A percentile compares a stretch with the other conserved stretches of the same genome.
Evolutionary conservation across 2,888 invertebrate genomes (phyloP).

Genomic region (Euclidia mi): DNA sequence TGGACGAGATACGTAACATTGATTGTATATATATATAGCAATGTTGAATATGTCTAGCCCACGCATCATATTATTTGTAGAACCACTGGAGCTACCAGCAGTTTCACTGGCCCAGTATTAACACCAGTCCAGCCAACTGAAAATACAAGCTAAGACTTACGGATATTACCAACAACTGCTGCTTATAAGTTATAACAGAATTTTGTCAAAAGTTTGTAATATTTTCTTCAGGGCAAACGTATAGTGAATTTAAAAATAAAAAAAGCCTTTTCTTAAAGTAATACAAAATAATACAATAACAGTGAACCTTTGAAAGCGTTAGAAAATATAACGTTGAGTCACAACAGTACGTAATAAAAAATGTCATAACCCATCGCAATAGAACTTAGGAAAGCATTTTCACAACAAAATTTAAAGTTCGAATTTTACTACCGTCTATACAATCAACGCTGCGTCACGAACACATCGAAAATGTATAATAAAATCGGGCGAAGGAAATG

Average conservation of each 20-base stretch:
- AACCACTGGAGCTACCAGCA: too few relatives aligned
- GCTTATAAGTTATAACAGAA: too few relatives aligned
- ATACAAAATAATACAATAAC: constrained; percentile 9
- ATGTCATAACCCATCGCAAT: constrained; percentile 27
- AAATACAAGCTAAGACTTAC: too few relatives aligned
- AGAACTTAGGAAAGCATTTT: constrained; percentile 49
- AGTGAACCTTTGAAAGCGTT: constrained; percentile 5
- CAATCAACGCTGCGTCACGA: constrained; percentile 75
- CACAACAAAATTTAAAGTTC: constrained; percentile 55
- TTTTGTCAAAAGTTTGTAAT: too few relatives aligned
- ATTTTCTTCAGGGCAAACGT: too few relatives aligned
- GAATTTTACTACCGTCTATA: constrained; percentile 71
- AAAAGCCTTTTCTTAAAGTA: background rate
- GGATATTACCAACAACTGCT: too few relatives aligned
- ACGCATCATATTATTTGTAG: too few relatives aligned
- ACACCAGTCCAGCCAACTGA: too few relatives aligned
- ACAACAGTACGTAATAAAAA: constrained; percentile 30
- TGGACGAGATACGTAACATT: too few relatives aligned
- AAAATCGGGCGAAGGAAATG: constrained; percentile 75
- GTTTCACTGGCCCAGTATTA: too few relatives aligned
- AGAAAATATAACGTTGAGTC: constrained; percentile 28
- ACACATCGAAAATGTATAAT: constrained; percentile 75
- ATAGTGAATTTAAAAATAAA: background rate
- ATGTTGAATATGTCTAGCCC: too few relatives aligned
- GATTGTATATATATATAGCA: too few relatives aligned